These are phyloP conservation scores for Caenorhabditis virilis DNA, from an alignment of 2,888 invertebrate genomes.

Conservation along the genomic window DNA sequence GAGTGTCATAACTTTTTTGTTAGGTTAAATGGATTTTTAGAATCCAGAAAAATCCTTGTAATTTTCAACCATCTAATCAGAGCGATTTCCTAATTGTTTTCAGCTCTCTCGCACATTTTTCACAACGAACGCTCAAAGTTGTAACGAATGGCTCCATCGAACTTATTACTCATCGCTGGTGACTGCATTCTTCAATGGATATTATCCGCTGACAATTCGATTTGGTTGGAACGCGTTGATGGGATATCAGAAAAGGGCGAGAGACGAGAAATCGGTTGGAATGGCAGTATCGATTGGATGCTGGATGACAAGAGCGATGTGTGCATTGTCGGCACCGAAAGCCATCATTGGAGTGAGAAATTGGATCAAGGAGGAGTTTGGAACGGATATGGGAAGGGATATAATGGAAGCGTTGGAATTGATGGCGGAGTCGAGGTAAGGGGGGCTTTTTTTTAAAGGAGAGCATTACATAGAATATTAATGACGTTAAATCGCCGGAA, in stretches of 20 bases:
- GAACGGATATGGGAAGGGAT: slow-evolving; percentile 23
- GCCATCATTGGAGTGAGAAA: slow-evolving; percentile 81
- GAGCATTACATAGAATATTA: too few species aligned
- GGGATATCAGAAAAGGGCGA: slow-evolving; percentile 69
- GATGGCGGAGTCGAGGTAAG: slow-evolving; percentile 19
- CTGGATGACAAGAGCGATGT: slow-evolving; percentile 52
- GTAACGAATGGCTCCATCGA: slow-evolving; percentile 89
- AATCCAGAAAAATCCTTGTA: neutral
- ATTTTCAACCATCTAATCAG: too few species aligned
- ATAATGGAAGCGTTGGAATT: slow-evolving; percentile 26
- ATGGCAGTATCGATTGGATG: slow-evolving; percentile 22
- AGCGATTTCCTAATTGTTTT: neutral
- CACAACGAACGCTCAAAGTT: slow-evolving; percentile 88
- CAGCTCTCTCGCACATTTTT: slow-evolving; percentile 87
- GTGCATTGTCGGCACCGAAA: slow-evolving; percentile 75
- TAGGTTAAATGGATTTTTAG: neutral
- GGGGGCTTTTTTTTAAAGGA: neutral
- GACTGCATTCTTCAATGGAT: slow-evolving; percentile 83
- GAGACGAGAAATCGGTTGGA: slow-evolving; percentile 19
- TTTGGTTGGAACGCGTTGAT: slow-evolving; percentile 39
- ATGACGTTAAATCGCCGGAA: neutral
- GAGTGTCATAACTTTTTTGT: neutral
- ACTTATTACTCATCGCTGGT: slow-evolving; percentile 84
- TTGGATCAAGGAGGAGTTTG: slow-evolving; percentile 73
- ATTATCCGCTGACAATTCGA: slow-evolving; percentile 77